Evolutionary conservation across 2,113 vertebrate species (phyloP), one percentile per base, ranked within the genome.

Genomic region (Pyxicephalus adspersus): DNA sequence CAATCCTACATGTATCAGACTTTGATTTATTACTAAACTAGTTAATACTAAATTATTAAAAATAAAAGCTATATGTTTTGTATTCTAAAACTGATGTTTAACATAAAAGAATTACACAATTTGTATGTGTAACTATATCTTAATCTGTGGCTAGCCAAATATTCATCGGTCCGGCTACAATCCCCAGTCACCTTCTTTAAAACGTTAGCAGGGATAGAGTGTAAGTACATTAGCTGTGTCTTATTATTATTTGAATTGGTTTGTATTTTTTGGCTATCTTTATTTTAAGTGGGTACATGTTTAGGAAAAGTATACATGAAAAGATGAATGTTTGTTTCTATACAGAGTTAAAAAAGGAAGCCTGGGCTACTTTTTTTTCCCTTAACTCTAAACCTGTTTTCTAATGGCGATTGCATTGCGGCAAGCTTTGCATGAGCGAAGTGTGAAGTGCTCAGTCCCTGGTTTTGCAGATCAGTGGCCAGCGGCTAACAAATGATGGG

Each of bases 261-360:
- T 4, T 29, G 70, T 70, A 23, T 20, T 23, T 28, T 22, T 23
- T 26, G 67, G 4, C 17, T 9, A 7, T 18, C 20, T 58, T 20
- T 38, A 58, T 38, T 55, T 58, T 15, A 7, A 8, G 7, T 74
- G 28, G 71, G 71, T 31, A 18, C 2, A 25, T 25, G 16, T 66
- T 34, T 22, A 22, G 50, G 23, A 55, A 25, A 16, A 66, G 29
- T 66, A 20, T 52, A 34, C n/a, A 77, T 26, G 34, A 65, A 55
- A 64, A 34, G 51, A 26, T 18, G 13, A 9, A n/a, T 22, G 9
- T 38, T 67, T 64, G 76, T 51, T 57, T 67, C 22, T 54, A 15
- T 57, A 34, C 20, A 28, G 0, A 65, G 75, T 22, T 45, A 61
- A 77, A 77, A 76, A 65, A 67, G 17, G 45, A 57, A 78, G 22